These are phyloP conservation scores for Tipula lateralis DNA, from an alignment of 2,888 invertebrate genomes.

Conservation along the genomic window DNA sequence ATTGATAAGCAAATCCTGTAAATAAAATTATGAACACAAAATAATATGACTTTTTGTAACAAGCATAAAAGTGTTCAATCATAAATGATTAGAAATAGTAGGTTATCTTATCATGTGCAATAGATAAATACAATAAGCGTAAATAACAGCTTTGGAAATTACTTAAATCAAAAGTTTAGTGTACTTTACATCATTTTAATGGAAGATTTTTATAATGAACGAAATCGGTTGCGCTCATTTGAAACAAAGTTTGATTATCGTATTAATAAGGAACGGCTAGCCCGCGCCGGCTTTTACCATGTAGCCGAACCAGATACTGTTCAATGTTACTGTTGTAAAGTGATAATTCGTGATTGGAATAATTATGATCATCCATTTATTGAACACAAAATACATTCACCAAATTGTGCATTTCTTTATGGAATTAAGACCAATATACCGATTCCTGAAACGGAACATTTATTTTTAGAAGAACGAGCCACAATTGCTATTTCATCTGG, in stretches of 20 bases:
- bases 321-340: neutral
- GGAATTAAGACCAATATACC: neutral
- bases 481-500: neutral
- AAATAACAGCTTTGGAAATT: too few species aligned
- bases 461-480: neutral
- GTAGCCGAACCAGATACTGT: neutral
- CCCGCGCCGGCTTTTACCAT: neutral
- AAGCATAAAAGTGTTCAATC: too few species aligned
- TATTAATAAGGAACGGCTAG: neutral
- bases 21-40: too few species aligned
- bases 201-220: neutral
- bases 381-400: neutral
- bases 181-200: too few species aligned
- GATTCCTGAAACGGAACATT: neutral
- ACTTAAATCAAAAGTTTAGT: too few species aligned
- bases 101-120: too few species aligned
- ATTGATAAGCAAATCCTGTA: too few species aligned
- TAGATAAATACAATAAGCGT: too few species aligned
- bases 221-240: neutral
- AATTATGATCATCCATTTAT: neutral
- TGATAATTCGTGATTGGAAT: neutral
- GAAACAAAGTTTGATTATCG: neutral
- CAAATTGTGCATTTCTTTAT: neutral
- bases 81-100: too few species aligned
- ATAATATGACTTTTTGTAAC: too few species aligned